These are phyloP conservation scores for Phalacrocorax pelagicus DNA, from an alignment of 2,113 vertebrate species.

Conservation along the genomic window DNA sequence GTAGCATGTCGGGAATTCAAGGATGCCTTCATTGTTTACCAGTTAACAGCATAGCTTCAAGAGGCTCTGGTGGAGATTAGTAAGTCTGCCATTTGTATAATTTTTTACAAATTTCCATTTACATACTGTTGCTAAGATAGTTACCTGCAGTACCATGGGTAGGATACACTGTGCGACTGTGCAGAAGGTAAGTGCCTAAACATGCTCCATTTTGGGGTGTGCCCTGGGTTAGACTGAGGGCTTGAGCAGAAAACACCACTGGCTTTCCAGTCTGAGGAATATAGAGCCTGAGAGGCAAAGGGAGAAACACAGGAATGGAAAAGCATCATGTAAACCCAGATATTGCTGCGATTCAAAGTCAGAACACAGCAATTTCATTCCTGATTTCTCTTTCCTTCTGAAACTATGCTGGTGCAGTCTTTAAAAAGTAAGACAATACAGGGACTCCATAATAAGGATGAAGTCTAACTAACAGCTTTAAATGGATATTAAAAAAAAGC, in stretches of 20 bases:
- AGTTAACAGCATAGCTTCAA: not conserved
- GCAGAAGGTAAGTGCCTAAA: not conserved
- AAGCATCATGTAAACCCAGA: not conserved
- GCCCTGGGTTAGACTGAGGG: rapidly evolving
- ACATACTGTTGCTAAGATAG: not conserved
- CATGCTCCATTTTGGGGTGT: not conserved
- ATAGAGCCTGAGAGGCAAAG: not conserved
- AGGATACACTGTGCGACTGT: too few relatives aligned
- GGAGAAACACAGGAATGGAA: not conserved
- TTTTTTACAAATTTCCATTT: not conserved
- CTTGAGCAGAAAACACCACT: not conserved
- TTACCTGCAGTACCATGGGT: not conserved
- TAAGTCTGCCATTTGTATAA: not conserved
- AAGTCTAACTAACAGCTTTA: conserved; percentile 55
- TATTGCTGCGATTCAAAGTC: not conserved
- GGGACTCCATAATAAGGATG: conserved; percentile 9
- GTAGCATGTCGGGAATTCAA: not conserved
- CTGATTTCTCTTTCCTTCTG: not conserved
- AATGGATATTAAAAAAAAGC: conserved; percentile 60
- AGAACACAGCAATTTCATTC: not conserved
- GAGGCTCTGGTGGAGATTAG: not conserved
- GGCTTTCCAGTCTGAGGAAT: not conserved
- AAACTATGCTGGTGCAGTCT: not conserved
- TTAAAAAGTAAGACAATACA: conserved; percentile 20
- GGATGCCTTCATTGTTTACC: not conserved